Evolutionary conservation across 2,113 vertebrate genomes (phyloP).

Genomic region (Jaculus jaculus): DNA sequence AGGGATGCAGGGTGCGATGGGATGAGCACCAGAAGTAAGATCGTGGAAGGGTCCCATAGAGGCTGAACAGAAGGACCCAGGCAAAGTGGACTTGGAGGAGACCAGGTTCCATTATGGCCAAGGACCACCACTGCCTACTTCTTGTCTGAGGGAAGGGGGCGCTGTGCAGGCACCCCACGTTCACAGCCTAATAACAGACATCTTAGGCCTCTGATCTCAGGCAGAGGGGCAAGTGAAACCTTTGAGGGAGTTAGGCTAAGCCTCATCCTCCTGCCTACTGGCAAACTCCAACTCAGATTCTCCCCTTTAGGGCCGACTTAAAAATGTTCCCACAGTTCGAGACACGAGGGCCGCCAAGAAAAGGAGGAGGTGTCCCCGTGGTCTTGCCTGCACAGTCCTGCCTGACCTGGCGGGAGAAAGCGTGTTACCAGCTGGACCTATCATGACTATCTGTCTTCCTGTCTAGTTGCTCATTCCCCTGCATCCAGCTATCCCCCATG

Average conservation of each 20-base stretch:
- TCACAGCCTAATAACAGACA: not conserved
- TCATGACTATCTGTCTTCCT: not conserved
- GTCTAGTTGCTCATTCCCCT: not conserved
- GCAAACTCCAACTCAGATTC: too few relatives aligned
- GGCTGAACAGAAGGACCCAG: not conserved
- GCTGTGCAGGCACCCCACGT: not conserved
- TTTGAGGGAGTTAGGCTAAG: not conserved
- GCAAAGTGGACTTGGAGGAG: not conserved
- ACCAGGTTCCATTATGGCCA: not conserved
- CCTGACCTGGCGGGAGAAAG: accelerated
- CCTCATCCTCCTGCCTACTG: not conserved
- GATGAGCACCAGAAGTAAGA: accelerated
- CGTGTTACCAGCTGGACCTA: not conserved
- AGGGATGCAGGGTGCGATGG: not conserved
- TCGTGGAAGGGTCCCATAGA: not conserved
- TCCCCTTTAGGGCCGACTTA: not conserved
- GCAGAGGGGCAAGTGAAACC: not conserved
- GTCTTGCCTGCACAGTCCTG: not conserved
- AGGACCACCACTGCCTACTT: not conserved
- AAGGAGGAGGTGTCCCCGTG: not conserved
- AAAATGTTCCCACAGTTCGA: not conserved
- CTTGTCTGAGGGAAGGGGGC: not conserved
- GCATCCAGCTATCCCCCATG: not conserved
- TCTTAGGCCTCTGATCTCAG: not conserved
- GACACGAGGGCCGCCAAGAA: not conserved